A percentile compares a stretch with the other conserved stretches of the same genome.
Conservation (phyloP, 2,113 vertebrate genomes). For the Coregonus clupeaformis region DNA sequence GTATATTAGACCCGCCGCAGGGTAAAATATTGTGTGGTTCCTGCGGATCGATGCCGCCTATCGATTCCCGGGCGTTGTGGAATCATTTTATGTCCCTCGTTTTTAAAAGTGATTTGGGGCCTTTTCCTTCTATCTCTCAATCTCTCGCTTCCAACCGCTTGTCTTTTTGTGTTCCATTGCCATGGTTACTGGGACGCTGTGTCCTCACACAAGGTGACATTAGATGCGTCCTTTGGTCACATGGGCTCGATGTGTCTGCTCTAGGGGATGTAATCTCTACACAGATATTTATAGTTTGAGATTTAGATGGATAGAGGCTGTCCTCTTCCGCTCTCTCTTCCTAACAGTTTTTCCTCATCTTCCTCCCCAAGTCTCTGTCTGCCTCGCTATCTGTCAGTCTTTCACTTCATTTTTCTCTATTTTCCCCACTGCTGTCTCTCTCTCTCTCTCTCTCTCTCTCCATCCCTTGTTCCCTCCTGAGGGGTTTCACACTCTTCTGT, state of each 20-base stretch:
- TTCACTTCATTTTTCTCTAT: neutral
- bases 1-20: too few relatives aligned
- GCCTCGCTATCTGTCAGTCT: constrained; percentile 1
- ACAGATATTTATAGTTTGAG: constrained; percentile 28
- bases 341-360: too few relatives aligned
- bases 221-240: too few relatives aligned
- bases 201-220: constrained; percentile 18
- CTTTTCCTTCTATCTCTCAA: too few relatives aligned
- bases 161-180: neutral
- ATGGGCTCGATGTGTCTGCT: neutral
- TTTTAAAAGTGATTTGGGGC: too few relatives aligned
- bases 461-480: constrained; percentile 14
- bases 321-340: constrained; percentile 1
- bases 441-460: constrained; percentile 11
- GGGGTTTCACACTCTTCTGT: constrained; percentile 26
- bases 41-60: too few relatives aligned
- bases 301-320: constrained; percentile 8
- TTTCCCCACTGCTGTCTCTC: neutral
- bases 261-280: constrained; percentile 7
- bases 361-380: too few relatives aligned
- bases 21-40: too few relatives aligned
- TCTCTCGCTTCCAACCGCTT: neutral
- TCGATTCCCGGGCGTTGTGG: too few relatives aligned
- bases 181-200: neutral
- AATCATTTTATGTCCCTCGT: too few relatives aligned